Base-by-base conservation (phyloP, 1,140 invertebrate genomes). In the Orussus abietinus region DNA sequence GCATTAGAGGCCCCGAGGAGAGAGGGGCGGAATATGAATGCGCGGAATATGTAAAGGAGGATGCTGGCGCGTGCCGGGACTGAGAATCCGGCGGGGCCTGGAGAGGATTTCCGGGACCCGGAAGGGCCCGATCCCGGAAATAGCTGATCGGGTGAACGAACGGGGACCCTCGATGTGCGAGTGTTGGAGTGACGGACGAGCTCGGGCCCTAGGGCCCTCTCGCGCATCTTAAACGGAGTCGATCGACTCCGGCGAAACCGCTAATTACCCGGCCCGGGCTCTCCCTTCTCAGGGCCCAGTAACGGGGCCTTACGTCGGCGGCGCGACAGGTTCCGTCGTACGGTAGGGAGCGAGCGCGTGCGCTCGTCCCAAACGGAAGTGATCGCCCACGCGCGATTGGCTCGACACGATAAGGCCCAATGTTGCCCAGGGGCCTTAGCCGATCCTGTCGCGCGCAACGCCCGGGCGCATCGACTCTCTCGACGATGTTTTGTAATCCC, bases 71-170 rank as follows among this genome's bases (percentile, higher is more conserved):
- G 52, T 54, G 52, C 30, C 21, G 18, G 7, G 45, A 54, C 30
- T 51, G 30, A 10, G 14, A 38, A 54, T 42, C 10, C 25, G 20
- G 14, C 30, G 9, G 26, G 13, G 22, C 22, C 12, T 35, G 50
- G 56, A 41, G 51, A 60, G 34, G 39, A 62, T 54, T 62, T 64
- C 51, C 48, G 57, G 40, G 47, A 25, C 34, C 34, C 13, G 13
- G 21, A 20, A 7, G 22, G 22, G 22, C 22, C 22, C 22, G 6
- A n/a, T n/a, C n/a, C n/a, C n/a, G n/a, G n/a, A n/a, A n/a, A n/a
- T n/a, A n/a, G n/a, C n/a, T n/a, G n/a, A n/a, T n/a, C n/a, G n/a
- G n/a, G n/a, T n/a, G n/a, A n/a, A n/a, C n/a, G n/a, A n/a, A n/a
- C n/a, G n/a, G n/a, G n/a, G n/a, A n/a, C n/a, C n/a, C n/a, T n/a